A percentile compares a stretch with the other conserved stretches of the same genome.
phyloP scores from a whole-genome alignment of 2,797 vertebrate genomes.

The Macrochelys suwanniensis region DNA sequence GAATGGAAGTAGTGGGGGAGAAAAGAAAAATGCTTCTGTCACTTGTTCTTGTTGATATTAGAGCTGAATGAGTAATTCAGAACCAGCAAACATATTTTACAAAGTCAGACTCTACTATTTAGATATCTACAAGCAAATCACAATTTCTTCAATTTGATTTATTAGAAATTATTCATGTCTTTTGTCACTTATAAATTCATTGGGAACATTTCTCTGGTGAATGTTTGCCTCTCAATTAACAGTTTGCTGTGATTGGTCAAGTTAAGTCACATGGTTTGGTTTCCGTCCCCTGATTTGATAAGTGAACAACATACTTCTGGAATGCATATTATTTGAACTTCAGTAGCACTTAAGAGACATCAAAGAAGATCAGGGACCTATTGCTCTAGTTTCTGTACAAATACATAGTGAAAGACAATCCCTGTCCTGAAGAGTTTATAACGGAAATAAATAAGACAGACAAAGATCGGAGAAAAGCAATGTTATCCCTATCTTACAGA shows the following conservation, averaged over 20 bases:
- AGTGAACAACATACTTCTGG: slow-evolving; percentile 47
- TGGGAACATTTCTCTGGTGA: slow-evolving; percentile 10
- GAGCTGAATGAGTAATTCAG: background rate
- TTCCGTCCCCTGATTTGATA: slow-evolving; percentile 64
- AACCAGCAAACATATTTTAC: background rate
- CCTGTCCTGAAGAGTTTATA: background rate
- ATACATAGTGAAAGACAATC: background rate
- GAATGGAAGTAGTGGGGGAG: background rate
- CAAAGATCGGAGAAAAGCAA: background rate
- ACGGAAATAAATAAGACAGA: background rate
- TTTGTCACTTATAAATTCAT: slow-evolving; percentile 44
- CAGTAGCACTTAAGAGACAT: slow-evolving; percentile 57
- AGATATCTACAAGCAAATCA: background rate
- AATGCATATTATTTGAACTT: slow-evolving; percentile 47
- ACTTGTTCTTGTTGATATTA: background rate
- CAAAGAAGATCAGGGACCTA: slow-evolving; percentile 46
- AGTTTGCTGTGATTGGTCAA: slow-evolving; percentile 27
- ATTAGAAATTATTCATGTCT: slow-evolving; percentile 14
- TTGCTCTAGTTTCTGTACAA: background rate
- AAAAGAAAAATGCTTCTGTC: background rate
- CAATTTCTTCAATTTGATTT: background rate
- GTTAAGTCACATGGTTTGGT: slow-evolving; percentile 60
- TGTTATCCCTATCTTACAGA: background rate
- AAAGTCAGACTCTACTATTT: background rate
- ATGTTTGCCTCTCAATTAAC: slow-evolving; percentile 52